These are phyloP conservation scores for Pollenia labialis DNA, from an alignment of 2,888 invertebrate genomes.

Conservation along the genomic window DNA sequence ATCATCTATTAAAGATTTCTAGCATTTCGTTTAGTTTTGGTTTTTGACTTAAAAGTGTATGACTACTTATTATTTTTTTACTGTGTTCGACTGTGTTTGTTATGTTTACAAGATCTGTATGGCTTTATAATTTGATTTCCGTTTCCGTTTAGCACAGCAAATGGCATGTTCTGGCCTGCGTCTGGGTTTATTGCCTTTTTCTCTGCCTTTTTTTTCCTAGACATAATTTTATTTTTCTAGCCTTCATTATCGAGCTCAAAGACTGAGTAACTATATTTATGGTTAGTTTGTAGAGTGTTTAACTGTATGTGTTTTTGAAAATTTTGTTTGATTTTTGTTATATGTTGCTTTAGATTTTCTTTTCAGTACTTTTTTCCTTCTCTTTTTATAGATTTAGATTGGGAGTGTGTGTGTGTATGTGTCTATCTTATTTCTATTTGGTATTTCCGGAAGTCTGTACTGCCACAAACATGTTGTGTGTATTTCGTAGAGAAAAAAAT, in stretches of 20 bases:
- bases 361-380: background rate
- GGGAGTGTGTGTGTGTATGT: background rate
- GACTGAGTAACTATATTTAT: constrained; percentile 46
- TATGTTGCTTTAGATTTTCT: constrained; percentile 5
- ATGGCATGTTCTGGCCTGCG: constrained; percentile 41
- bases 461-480: constrained; percentile 50
- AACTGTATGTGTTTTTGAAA: constrained; percentile 3
- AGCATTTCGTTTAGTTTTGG: constrained; percentile 25
- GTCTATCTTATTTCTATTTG: background rate
- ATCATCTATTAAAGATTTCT: constrained; percentile 50
- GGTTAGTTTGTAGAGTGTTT: constrained; percentile 16
- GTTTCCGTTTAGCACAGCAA: constrained; percentile 77
- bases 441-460: constrained; percentile 51
- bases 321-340: constrained; percentile 22
- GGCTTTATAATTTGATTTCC: constrained; percentile 82
- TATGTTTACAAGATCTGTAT: constrained; percentile 72
- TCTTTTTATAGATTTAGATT: background rate
- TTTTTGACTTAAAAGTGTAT: constrained; percentile 15
- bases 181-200: constrained; percentile 17
- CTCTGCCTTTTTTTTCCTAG: constrained; percentile 16
- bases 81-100: constrained; percentile 5
- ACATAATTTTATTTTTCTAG: constrained; percentile 42
- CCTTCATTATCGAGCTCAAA: constrained; percentile 42
- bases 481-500: constrained; percentile 23
- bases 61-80: background rate